A percentile compares a stretch with the other conserved stretches of the same genome.
phyloP scores from a whole-genome alignment of 2,113 vertebrate species.

The Regulus satrapa region DNA sequence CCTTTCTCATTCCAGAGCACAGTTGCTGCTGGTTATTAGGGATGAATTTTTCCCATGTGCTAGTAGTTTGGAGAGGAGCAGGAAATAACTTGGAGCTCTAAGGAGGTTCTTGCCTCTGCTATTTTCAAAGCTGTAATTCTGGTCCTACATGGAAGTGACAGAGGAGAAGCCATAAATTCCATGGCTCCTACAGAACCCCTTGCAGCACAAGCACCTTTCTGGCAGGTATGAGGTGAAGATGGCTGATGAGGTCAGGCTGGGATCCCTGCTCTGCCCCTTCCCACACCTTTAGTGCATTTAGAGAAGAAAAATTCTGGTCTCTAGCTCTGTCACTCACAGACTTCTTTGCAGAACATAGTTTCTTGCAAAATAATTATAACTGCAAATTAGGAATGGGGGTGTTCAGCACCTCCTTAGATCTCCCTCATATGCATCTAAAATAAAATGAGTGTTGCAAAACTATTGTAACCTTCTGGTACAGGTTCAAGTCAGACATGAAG shows the following conservation, averaged over 20 bases:
- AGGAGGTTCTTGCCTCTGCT: neutral
- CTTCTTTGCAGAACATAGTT: slow-evolving; percentile 7
- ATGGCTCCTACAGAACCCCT: neutral
- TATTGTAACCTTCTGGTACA: slow-evolving; percentile 41
- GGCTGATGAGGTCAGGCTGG: neutral
- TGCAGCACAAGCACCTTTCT: neutral
- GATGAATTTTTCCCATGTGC: neutral
- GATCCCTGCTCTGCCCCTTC: neutral
- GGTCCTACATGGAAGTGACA: neutral
- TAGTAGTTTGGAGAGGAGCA: neutral
- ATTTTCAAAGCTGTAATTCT: neutral
- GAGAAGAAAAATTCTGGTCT: neutral
- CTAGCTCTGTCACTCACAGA: neutral
- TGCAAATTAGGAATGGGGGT: slow-evolving; percentile 59
- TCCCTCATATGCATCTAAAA: slow-evolving; percentile 38
- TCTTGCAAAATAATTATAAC: slow-evolving; percentile 60
- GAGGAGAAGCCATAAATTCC: neutral
- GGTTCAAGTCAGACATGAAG: slow-evolving; percentile 42
- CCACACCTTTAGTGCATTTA: neutral
- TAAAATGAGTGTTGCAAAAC: slow-evolving; percentile 22
- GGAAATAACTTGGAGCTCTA: neutral
- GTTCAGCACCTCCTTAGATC: slow-evolving; percentile 53
- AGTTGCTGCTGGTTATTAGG: neutral
- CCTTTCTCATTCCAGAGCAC: neutral
- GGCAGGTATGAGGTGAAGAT: neutral